These are phyloP conservation scores for Apteryx mantelli DNA, from an alignment of 2,113 vertebrate species.

Conservation along the genomic window DNA sequence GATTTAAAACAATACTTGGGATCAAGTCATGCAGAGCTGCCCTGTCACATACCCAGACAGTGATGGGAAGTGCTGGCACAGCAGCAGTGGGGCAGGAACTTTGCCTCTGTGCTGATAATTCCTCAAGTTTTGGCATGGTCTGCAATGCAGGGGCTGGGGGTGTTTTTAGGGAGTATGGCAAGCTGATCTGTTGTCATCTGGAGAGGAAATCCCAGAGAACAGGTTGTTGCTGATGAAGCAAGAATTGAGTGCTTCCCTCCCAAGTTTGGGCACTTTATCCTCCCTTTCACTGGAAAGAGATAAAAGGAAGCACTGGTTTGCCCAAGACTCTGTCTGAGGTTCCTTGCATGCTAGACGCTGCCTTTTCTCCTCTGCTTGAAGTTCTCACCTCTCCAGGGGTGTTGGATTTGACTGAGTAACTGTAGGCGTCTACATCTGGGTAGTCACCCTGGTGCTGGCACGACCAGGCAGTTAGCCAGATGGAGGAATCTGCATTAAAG, in stretches of 20 bases:
- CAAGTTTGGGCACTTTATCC: accelerated
- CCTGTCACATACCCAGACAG: not conserved
- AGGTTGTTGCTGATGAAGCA: accelerated
- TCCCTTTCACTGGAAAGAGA: not conserved
- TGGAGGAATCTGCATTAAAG: not conserved
- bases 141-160: accelerated
- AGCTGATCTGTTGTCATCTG: not conserved
- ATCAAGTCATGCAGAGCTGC: not conserved
- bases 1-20: conserved; percentile 43
- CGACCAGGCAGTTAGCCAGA: not conserved
- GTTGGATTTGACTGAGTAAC: not conserved
- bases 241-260: not conserved
- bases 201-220: not conserved
- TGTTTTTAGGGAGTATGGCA: accelerated
- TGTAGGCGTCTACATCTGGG: conserved; percentile 23
- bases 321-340: not conserved
- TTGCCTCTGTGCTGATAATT: accelerated
- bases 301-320: not conserved
- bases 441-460: not conserved
- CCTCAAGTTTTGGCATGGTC: not conserved
- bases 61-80: conserved; percentile 9
- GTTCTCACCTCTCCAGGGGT: conserved; percentile 7
- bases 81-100: not conserved
- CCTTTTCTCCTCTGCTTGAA: not conserved
- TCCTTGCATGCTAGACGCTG: not conserved